Evolutionary conservation across 1,140 invertebrate species (phyloP).

Genomic region (Andricus grossulariae): DNA sequence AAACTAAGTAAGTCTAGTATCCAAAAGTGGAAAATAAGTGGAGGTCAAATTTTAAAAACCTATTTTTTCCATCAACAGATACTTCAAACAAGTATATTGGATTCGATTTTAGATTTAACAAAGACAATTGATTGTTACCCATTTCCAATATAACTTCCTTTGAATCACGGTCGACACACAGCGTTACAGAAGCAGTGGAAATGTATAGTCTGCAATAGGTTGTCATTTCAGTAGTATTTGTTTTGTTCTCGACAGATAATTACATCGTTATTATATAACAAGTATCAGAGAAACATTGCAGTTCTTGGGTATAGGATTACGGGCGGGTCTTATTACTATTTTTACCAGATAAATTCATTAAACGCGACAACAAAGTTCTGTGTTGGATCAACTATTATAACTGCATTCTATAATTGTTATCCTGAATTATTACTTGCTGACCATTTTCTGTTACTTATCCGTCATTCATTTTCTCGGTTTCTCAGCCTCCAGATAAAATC

Average conservation of each 20-base stretch:
- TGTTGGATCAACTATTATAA: neutral
- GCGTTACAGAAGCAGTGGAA: neutral
- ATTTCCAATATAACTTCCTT: constrained; percentile 7
- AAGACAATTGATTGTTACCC: neutral
- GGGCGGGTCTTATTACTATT: constrained; percentile 5
- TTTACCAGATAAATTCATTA: neutral
- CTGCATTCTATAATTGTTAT: neutral
- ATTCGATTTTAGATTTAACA: neutral
- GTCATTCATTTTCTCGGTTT: no score
- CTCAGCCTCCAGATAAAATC: no score
- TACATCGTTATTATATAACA: constrained; percentile 11
- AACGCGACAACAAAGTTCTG: neutral
- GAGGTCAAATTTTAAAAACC: no score
- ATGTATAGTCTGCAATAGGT: neutral
- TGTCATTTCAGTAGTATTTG: neutral
- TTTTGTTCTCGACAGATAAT: neutral
- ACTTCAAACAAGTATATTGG: no score
- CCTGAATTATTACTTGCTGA: no score
- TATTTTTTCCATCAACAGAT: no score
- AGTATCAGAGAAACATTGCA: neutral
- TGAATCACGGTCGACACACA: neutral
- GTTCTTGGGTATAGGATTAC: neutral
- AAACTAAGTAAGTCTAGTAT: no score
- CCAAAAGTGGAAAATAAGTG: no score
- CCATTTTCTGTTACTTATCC: no score